Conservation (phyloP, 2,113 vertebrate genomes). For the Rhizomys pruinosus region DNA sequence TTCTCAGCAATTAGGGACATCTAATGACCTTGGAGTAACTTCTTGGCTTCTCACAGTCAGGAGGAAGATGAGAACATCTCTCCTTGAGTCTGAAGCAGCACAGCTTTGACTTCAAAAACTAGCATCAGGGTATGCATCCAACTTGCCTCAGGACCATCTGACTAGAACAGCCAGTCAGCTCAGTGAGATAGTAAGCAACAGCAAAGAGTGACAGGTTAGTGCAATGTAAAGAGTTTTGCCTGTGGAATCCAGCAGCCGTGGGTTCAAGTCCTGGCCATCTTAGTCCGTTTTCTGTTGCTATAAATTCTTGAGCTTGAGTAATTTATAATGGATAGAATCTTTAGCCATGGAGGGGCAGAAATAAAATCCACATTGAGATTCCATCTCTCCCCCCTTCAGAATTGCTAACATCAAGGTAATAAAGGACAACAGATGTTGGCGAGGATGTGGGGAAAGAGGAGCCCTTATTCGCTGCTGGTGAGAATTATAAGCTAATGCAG, state of each 20-base stretch:
- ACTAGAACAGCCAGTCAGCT: not conserved
- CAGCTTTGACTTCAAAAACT: not conserved
- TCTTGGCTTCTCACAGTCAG: slow-evolving; percentile 74
- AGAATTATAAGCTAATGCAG: not conserved
- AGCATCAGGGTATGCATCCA: accelerated
- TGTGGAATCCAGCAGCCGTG: not conserved
- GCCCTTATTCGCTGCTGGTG: not conserved
- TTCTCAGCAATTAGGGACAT: slow-evolving; percentile 84
- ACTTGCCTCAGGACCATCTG: not conserved
- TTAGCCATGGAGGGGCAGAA: not conserved
- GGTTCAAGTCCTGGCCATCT: not conserved
- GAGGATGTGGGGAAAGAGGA: too few species aligned
- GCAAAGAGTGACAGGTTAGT: not conserved
- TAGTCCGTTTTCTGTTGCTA: not conserved
- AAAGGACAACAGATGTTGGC: not conserved
- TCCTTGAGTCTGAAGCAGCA: not conserved
- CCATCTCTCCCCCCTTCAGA: not conserved
- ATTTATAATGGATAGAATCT: not conserved
- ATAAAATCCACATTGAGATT: not conserved
- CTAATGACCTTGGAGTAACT: slow-evolving; percentile 81
- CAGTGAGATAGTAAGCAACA: not conserved
- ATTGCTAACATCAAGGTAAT: not conserved
- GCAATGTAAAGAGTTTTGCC: not conserved
- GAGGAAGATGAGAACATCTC: not conserved
- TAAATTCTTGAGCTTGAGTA: not conserved